Conservation (phyloP, 2,888 invertebrate species). For the Tenthredo mesomela region DNA sequence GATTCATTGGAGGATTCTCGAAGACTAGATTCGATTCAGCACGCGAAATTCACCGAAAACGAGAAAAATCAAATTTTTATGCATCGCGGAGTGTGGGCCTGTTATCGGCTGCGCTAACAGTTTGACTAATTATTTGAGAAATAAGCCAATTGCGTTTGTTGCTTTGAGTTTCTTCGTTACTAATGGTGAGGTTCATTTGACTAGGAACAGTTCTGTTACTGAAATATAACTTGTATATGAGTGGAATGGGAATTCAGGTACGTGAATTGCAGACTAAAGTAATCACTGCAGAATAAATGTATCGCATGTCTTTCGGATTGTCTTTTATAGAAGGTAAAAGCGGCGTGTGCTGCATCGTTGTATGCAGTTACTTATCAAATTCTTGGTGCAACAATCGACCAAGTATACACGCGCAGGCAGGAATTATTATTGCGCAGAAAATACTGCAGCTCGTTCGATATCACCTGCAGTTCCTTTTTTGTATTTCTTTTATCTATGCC, state of each 20-base stretch:
- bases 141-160: background rate
- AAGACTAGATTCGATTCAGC: no score
- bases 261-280: background rate
- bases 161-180: background rate
- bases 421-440: constrained; percentile 57
- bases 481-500: background rate
- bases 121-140: background rate
- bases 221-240: background rate
- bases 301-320: constrained; percentile 21
- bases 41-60: background rate
- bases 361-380: constrained; percentile 6
- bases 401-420: background rate
- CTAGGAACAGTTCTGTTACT: background rate
- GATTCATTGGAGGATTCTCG: background rate
- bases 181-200: background rate
- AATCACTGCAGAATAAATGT: constrained; percentile 14
- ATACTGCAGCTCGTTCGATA: constrained; percentile 65
- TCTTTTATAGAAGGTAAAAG: background rate
- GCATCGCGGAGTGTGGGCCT: no score
- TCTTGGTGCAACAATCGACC: constrained; percentile 1
- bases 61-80: background rate
- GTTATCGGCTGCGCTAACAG: background rate
- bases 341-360: background rate
- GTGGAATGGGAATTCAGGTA: background rate
- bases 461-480: constrained; percentile 56